These are phyloP conservation scores for Leptinotarsa defecta DNA, from an alignment of 1,140 invertebrate species.

Conservation along the genomic window DNA sequence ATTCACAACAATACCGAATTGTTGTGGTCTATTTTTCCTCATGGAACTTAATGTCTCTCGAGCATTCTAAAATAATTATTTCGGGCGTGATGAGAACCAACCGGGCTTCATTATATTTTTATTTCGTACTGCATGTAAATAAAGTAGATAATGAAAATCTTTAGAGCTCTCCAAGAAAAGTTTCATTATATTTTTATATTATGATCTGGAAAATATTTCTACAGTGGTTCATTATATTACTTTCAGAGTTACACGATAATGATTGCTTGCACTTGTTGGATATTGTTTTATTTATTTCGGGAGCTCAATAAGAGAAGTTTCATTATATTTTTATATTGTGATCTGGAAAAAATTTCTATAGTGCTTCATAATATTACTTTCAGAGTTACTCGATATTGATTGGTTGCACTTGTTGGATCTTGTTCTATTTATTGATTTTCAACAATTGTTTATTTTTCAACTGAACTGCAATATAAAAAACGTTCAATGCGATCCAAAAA, in stretches of 20 bases:
- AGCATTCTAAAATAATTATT: constrained; percentile 32
- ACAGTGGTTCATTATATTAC: too few species aligned
- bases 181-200: constrained; percentile 22
- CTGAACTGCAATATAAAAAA: too few species aligned
- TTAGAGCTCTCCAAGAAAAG: constrained; percentile 25
- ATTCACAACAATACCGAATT: too few species aligned
- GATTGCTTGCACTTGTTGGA: too few species aligned
- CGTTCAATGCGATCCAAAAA: too few species aligned
- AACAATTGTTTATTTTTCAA: too few species aligned
- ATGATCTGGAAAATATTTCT: not conserved
- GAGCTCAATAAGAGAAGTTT: constrained; percentile 19
- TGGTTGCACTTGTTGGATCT: too few species aligned
- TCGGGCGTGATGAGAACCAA: constrained; percentile 24
- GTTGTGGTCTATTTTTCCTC: too few species aligned
- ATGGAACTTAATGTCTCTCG: constrained; percentile 27
- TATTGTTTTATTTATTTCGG: not conserved
- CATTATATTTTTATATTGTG: constrained; percentile 16
- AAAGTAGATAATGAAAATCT: constrained; percentile 21
- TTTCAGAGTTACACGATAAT: too few species aligned
- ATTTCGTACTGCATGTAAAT: constrained; percentile 12
- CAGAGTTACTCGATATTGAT: too few species aligned
- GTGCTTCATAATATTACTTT: too few species aligned
- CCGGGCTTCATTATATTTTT: constrained; percentile 29
- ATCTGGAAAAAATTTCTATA: not conserved
- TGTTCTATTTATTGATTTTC: too few species aligned